Evolutionary conservation across 2,113 vertebrate genomes (phyloP).

Genomic region (Pseudonaja textilis): DNA sequence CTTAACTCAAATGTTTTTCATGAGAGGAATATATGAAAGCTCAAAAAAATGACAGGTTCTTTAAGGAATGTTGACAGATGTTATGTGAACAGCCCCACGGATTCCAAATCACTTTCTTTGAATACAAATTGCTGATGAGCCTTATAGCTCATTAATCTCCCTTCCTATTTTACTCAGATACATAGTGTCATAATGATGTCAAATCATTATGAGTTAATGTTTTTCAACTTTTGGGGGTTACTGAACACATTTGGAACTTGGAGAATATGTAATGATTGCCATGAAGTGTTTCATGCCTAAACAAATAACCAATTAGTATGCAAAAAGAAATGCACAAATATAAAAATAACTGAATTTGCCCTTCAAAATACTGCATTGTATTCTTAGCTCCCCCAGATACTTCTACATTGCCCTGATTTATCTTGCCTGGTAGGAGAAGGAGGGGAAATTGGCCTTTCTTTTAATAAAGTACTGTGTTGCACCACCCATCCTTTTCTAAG

Average conservation of each 20-base stretch:
- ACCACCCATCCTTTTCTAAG: not conserved
- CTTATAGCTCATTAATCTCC: not conserved
- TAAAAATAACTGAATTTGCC: not conserved
- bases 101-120: not conserved
- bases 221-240: not conserved
- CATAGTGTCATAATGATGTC: not conserved
- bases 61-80: not conserved
- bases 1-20: not conserved
- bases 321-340: not conserved
- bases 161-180: not conserved
- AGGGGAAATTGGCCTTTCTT: not conserved
- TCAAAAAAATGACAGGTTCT: not conserved
- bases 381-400: not conserved
- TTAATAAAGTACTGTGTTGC: not conserved
- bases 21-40: not conserved
- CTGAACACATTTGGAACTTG: not conserved
- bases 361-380: not conserved
- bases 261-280: not conserved
- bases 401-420: not conserved
- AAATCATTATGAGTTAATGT: not conserved
- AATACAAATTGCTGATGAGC: not conserved
- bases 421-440: not conserved
- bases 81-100: not conserved
- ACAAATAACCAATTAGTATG: not conserved
- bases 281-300: not conserved